These are phyloP conservation scores for Sebastes jordani DNA, from an alignment of 2,797 vertebrate species.

Conservation along the genomic window DNA sequence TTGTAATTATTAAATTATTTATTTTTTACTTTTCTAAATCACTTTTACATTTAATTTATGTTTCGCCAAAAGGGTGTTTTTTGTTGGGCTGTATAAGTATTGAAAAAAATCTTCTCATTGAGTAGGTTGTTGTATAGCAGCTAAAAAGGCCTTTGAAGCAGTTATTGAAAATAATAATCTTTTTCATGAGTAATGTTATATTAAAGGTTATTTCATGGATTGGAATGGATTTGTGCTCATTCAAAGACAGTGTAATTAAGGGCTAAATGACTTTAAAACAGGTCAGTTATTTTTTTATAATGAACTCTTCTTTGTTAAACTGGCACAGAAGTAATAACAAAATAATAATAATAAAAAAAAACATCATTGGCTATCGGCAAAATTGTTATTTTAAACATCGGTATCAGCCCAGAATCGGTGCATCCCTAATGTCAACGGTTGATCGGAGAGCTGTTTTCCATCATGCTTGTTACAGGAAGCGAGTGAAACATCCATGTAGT, in stretches of 20 bases:
- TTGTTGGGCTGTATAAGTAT: neutral
- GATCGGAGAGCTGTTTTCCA: neutral
- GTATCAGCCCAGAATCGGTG: neutral
- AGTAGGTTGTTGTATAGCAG: neutral
- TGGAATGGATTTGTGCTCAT: too few relatives aligned
- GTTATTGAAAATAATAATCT: neutral
- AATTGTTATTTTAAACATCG: neutral
- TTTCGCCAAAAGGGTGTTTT: neutral
- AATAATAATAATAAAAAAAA: neutral
- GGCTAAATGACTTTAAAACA: neutral
- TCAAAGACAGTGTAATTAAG: neutral
- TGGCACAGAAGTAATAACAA: neutral
- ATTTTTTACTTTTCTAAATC: neutral
- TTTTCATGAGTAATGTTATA: neutral
- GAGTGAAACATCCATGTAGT: slow-evolving; percentile 2
- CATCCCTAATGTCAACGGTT: neutral
- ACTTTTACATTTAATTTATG: neutral
- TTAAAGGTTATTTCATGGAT: neutral
- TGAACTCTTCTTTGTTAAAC: too few relatives aligned
- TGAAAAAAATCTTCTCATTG: neutral
- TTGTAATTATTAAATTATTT: neutral
- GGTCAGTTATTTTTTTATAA: neutral
- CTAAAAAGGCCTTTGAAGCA: neutral
- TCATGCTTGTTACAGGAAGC: slow-evolving; percentile 1
- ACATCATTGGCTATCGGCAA: too few relatives aligned